Base-by-base conservation (phyloP, 1,140 invertebrate species). In the Lethrus apterus region DNA sequence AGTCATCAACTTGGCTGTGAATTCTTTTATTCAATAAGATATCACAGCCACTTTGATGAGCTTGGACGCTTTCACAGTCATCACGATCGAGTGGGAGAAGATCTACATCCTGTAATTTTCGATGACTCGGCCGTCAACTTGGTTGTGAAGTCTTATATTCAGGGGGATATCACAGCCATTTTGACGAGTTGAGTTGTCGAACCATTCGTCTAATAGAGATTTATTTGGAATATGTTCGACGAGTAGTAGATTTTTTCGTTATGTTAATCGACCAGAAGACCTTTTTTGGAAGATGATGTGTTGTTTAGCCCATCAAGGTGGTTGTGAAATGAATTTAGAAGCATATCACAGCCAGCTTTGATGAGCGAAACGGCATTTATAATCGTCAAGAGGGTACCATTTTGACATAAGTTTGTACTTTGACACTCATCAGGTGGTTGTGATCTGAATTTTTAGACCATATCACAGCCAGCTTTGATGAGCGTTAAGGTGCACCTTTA, bases 401-500 rank as follows among this genome's bases (percentile, higher is more conserved):
- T 42, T 40, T 40, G 23, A 40, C 5, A 14, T 11, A 46, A 21
- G 14, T 38, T 14, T 59, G 58, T 48, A 50, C 40, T 34, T 54
- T 73, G 63, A 65, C 69, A 69, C 76, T 79, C 73, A 74, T 75
- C 75, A 83, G 81, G 79, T 84, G 81, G 83, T 72, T 81, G 81
- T 85, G 81, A 80, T 81, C 78, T 85, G 82, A 79, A 72, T 65
- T 67, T 23, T 38, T 44, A 57, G 71, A 67, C 72, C 83, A 86
- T 87, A 87, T 88, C 84, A 87, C 84, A 87, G 84, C 84, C 84
- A 86, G 84, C 83, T 86, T 88, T 89, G 86, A 89, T 89, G 84
- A 88, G 86, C 84, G 72, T 56, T 51, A 59, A 58, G 50, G 36
- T 62, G 35, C 50, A 42, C n/a, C n/a, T n/a, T n/a, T n/a, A n/a